A percentile compares a stretch with the other conserved stretches of the same genome.
These are phyloP conservation scores for Cephonodes hylas DNA, from an alignment of 2,888 invertebrate genomes.

Conservation along the genomic window DNA sequence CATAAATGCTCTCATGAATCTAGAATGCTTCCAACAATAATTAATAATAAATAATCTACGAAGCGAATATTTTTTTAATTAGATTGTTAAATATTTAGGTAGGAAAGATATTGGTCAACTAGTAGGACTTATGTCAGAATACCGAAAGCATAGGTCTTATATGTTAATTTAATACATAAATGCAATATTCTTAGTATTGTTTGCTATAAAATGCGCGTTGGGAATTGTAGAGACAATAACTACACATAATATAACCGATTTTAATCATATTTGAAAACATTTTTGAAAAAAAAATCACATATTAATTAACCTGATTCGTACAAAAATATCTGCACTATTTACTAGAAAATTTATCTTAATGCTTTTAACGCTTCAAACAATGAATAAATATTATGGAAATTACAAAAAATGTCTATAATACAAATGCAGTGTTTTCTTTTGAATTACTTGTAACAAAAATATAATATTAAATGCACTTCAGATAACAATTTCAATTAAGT, in stretches of 20 bases:
- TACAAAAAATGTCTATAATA: neutral
- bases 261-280: neutral
- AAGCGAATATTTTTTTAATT: too few relatives aligned
- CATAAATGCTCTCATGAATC: too few relatives aligned
- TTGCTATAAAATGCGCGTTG: neutral
- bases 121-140: too few relatives aligned
- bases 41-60: too few relatives aligned
- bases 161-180: neutral
- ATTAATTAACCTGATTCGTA: neutral
- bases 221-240: neutral
- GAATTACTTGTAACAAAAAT: neutral
- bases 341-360: neutral
- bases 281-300: neutral
- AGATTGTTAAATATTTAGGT: too few relatives aligned
- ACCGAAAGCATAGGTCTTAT: neutral
- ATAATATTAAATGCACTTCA: neutral
- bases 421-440: neutral
- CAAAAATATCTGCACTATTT: neutral
- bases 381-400: neutral
- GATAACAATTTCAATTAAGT: neutral
- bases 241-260: neutral
- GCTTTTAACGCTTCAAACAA: neutral
- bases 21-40: too few relatives aligned
- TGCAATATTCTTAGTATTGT: neutral
- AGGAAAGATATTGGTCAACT: too few relatives aligned